Evolutionary conservation across 35 echinoderm and acorn worm species (phyloP).

Genomic region (Holothuria glaberrima): DNA sequence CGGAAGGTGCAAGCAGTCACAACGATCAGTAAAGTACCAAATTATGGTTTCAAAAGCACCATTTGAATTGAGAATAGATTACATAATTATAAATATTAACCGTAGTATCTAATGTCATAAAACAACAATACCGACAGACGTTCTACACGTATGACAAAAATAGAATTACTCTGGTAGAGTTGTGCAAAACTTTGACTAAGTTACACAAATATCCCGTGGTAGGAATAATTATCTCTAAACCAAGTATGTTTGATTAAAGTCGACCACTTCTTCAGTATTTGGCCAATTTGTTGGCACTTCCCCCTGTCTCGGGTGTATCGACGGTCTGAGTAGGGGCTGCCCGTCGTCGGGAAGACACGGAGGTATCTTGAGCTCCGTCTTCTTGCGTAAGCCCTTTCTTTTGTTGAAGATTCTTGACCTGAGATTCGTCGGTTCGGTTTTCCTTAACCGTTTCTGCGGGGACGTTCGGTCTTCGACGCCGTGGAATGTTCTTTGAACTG

Average conservation of each 20-base stretch:
- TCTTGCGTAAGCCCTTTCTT: not conserved
- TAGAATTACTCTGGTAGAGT: not conserved
- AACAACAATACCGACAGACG: not conserved
- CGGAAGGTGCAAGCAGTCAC: not conserved
- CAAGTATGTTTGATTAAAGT: not conserved
- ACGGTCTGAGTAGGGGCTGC: not conserved
- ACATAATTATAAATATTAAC: not conserved
- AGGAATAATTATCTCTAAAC: not conserved
- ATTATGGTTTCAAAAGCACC: not conserved
- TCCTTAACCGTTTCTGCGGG: not conserved
- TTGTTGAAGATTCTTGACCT: not conserved
- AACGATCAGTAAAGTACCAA: not conserved
- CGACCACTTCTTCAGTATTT: not conserved
- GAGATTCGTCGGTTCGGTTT: not conserved
- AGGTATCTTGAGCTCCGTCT: not conserved
- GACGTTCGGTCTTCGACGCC: not conserved
- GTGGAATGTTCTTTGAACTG: not conserved
- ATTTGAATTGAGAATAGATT: too few relatives aligned
- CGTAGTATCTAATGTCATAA: not conserved
- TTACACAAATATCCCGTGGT: not conserved
- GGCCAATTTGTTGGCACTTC: constrained; percentile 19
- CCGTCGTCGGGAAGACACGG: constrained; percentile 14
- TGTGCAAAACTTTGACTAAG: not conserved
- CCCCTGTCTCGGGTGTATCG: not conserved
- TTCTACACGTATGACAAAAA: not conserved